Base-by-base conservation (phyloP, 2,797 vertebrate genomes). In the Onychomys torridus region DNA sequence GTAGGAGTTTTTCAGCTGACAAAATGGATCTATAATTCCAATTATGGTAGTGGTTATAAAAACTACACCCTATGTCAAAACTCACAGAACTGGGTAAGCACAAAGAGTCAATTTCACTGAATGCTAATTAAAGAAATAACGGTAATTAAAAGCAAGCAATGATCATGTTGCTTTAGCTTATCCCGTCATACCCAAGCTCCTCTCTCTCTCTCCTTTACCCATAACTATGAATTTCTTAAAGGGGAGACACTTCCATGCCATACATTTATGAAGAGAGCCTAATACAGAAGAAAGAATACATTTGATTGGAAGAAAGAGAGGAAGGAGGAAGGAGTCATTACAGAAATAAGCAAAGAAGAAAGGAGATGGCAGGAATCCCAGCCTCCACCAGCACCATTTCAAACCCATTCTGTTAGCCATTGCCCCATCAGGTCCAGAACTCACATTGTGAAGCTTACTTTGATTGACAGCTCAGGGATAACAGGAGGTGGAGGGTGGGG, bases 401-500 rank as follows among this genome's bases (percentile, higher is more conserved):
- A 55, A 91, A 83, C 61, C 52, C 19, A 32, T 34, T 27, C 13
- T 79, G 32, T 1, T 34, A 13, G 59, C 16, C 17, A 25, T 63
- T 95, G 69, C 91, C 85, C 90, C 55, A 14, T 32, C 75, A 49
- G 71, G 43, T 83, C 86, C 76, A 91, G 93, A 67, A 55, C 43
- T n/a, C 52, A 79, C 25, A 16, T 2, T 27, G 43, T 77, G 29
- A 87, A n/a, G 27, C 89, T 91, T 79, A 75, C 52, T 82, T 69
- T 61, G 37, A 90, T n/a, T 37, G 76, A 79, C 52, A 37, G n/a
- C 79, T 91, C 52, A 76, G 84, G 83, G 57, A 83, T 83, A 63
- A 11, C 23, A 43, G 29, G 67, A 92, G 37, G 82, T 23, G 46
- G 6, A 46, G 75, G n/a, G 86, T 12, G 29, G 57, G 9, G 43